Conservation (phyloP, 1,140 invertebrate species). For the Drosophila ananassae region DNA sequence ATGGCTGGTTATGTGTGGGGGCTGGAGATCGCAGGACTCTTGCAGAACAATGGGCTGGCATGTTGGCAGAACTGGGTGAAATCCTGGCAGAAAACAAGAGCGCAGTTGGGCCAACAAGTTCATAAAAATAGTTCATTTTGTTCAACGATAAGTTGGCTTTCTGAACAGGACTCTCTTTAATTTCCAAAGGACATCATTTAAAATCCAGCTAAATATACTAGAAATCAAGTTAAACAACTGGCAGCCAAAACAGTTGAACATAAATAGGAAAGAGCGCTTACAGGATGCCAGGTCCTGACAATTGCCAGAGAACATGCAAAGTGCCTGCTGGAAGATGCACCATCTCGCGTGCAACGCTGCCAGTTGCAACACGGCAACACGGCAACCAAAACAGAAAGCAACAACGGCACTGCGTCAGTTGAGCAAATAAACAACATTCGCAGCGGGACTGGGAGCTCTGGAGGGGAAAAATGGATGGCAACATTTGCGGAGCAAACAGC, state of each 20-base stretch:
- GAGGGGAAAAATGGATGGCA: conserved; percentile 56
- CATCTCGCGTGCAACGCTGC: conserved; percentile 48
- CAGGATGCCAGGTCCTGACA: conserved; percentile 13
- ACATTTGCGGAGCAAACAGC: conserved; percentile 73
- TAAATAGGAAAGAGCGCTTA: conserved; percentile 11
- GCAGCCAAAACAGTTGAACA: neutral
- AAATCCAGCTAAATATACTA: too few species aligned
- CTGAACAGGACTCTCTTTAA: too few species aligned
- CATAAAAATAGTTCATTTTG: neutral
- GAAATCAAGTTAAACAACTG: conserved; percentile 42
- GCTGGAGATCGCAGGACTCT: neutral
- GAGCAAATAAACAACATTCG: conserved; percentile 73
- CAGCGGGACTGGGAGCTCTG: neutral
- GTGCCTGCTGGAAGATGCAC: conserved; percentile 45
- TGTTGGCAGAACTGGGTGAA: neutral
- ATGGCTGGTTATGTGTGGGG: conserved; percentile 34
- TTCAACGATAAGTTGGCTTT: neutral
- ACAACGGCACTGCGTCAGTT: conserved; percentile 63
- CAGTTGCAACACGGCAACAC: conserved; percentile 12
- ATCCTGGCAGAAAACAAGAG: neutral
- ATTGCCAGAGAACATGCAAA: conserved; percentile 47
- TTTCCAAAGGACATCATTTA: too few species aligned
- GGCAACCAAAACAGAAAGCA: conserved; percentile 13
- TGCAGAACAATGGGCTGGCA: conserved; percentile 7
- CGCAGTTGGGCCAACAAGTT: neutral